Percentiles rank a stretch among this genome's conserved stretches.
Conservation (phyloP, 37 sponge, comb jelly and placozoan genomes). For the Geodia barretti region DNA sequence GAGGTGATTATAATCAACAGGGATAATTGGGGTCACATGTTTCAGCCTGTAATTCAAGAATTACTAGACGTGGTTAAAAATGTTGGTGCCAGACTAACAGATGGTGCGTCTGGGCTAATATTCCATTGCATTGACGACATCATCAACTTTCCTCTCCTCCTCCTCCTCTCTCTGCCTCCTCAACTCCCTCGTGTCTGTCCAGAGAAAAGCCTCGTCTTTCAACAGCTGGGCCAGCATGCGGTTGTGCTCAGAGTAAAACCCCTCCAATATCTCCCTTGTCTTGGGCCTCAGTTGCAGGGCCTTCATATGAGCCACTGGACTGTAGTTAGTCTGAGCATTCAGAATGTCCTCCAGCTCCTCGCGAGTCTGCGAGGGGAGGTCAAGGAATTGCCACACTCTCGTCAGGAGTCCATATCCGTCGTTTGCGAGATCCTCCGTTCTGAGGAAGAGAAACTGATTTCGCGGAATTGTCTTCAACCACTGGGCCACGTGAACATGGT, state of each 20-base stretch:
- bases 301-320: background rate
- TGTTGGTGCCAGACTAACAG: no score
- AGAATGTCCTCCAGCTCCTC: constrained; percentile 25
- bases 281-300: background rate
- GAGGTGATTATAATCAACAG: no score
- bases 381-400: constrained; percentile 49
- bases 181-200: background rate
- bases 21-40: no score
- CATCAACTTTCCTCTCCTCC: background rate
- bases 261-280: constrained; percentile 20
- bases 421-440: constrained; percentile 38
- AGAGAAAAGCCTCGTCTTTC: constrained; percentile 14
- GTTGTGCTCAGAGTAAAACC: constrained; percentile 33
- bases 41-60: no score
- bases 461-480: constrained; percentile 45
- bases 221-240: constrained; percentile 6
- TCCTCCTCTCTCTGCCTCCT: background rate
- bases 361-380: background rate
- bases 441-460: constrained; percentile 50
- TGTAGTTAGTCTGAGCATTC: constrained; percentile 10
- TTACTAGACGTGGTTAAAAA: no score
- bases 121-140: no score
- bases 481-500: constrained; percentile 34
- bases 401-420: constrained; percentile 17
- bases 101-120: no score